These are phyloP conservation scores for Apamea epomidion DNA, from an alignment of 2,888 invertebrate species.

Conservation along the genomic window DNA sequence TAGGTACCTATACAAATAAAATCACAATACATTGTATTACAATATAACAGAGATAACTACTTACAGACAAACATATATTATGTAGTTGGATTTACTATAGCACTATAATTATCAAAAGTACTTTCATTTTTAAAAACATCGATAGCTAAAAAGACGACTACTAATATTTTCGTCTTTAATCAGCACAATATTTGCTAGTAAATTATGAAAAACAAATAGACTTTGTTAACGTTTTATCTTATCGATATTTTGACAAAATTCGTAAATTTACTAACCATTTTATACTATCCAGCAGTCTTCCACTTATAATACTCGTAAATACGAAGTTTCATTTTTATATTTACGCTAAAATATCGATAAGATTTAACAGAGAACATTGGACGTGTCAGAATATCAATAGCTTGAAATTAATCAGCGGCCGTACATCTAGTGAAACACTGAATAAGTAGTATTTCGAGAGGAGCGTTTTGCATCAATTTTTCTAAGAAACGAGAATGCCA, in stretches of 20 bases:
- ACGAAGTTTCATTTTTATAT: constrained; percentile 12
- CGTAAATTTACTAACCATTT: constrained; percentile 26
- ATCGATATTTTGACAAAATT: constrained; percentile 47
- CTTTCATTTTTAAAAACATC: constrained; percentile 23
- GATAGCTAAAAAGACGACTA: constrained; percentile 15
- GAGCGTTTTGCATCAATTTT: constrained; percentile 2
- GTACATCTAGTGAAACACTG: neutral
- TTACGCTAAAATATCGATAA: constrained; percentile 43
- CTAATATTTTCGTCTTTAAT: constrained; percentile 5
- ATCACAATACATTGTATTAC: constrained; percentile 43
- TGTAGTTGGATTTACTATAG: constrained; percentile 45
- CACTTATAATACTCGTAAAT: constrained; percentile 40
- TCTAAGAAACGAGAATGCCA: neutral
- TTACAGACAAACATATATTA: constrained; percentile 24
- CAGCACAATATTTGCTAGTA: constrained; percentile 14
- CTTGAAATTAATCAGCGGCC: neutral
- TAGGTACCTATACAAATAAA: constrained; percentile 30
- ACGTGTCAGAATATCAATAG: constrained; percentile 8
- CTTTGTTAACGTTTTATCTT: constrained; percentile 20
- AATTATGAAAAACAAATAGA: neutral
- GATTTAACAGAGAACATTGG: constrained; percentile 26
- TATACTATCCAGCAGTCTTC: constrained; percentile 55
- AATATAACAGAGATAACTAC: constrained; percentile 28
- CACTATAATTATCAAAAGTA: constrained; percentile 8
- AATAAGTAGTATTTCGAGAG: neutral